Conservation (phyloP, 2,888 invertebrate genomes). For the Epirrhoe alternata region DNA sequence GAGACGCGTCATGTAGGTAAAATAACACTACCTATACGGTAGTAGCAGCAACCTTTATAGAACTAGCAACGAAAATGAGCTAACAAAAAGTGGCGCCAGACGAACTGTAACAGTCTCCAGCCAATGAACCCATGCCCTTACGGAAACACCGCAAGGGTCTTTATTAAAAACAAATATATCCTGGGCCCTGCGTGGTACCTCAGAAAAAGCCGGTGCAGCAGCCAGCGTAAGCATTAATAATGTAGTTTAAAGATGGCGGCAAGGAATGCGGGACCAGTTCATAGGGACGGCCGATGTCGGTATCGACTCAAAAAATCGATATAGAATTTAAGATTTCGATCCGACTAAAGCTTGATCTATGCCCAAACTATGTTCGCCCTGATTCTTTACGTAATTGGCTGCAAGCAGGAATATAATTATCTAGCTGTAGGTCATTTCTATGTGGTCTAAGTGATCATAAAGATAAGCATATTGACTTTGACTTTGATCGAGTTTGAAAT, state of each 20-base stretch:
- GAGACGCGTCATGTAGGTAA: background rate
- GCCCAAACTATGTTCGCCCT: too few species aligned
- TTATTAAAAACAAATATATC: slow-evolving; percentile 79
- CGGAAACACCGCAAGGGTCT: slow-evolving; percentile 60
- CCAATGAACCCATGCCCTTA: slow-evolving; percentile 35
- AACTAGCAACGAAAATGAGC: background rate
- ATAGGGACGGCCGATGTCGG: slow-evolving; percentile 48
- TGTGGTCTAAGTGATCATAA: too few species aligned
- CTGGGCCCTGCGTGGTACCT: slow-evolving; percentile 57
- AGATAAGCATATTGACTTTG: too few species aligned
- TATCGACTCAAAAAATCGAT: background rate
- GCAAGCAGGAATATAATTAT: too few species aligned
- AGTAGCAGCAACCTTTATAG: background rate
- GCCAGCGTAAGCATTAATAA: slow-evolving; percentile 75
- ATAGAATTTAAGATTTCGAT: background rate
- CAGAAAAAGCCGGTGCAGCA: slow-evolving; percentile 49
- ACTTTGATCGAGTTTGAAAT: background rate
- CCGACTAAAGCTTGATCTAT: too few species aligned
- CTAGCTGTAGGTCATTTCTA: too few species aligned
- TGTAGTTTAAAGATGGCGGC: slow-evolving; percentile 82
- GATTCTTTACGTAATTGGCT: too few species aligned
- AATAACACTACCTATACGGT: background rate
- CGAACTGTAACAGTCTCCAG: slow-evolving; percentile 22
- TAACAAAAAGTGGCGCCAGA: slow-evolving; percentile 28
- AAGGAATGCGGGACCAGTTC: slow-evolving; percentile 72